phyloP scores from a whole-genome alignment of 2,888 invertebrate genomes.

The Leptogaster cylindrica region DNA sequence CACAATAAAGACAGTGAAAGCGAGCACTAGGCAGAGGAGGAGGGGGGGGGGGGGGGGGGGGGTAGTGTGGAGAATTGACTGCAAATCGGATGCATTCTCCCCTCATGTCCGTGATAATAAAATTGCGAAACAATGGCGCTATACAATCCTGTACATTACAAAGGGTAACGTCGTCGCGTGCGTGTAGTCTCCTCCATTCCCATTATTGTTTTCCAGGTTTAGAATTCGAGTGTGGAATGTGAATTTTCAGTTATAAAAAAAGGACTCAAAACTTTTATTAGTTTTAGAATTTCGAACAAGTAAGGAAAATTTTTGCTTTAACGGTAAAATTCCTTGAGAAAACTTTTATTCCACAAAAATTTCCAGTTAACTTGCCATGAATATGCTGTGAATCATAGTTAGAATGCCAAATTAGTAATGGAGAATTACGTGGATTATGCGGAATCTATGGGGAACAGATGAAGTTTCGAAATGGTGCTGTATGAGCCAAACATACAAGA shows the following conservation, averaged over 20 bases:
- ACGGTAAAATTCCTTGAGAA: background rate
- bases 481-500: too few species aligned
- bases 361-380: constrained; percentile 7
- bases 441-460: too few species aligned
- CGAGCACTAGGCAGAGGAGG: too few species aligned
- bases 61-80: too few species aligned
- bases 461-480: too few species aligned
- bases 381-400: background rate
- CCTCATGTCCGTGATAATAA: constrained; percentile 3
- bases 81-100: too few species aligned
- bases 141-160: background rate
- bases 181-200: background rate
- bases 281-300: background rate
- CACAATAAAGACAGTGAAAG: too few species aligned
- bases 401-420: too few species aligned
- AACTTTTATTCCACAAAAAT: background rate
- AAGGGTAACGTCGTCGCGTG: background rate
- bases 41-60: too few species aligned
- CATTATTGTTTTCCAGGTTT: background rate
- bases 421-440: too few species aligned
- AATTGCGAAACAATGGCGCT: constrained; percentile 8
- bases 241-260: background rate
- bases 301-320: constrained; percentile 6
- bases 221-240: background rate
- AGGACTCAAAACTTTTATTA: background rate